Base-by-base conservation (phyloP, 2,113 vertebrate species). In the Entelurus aequoreus region DNA sequence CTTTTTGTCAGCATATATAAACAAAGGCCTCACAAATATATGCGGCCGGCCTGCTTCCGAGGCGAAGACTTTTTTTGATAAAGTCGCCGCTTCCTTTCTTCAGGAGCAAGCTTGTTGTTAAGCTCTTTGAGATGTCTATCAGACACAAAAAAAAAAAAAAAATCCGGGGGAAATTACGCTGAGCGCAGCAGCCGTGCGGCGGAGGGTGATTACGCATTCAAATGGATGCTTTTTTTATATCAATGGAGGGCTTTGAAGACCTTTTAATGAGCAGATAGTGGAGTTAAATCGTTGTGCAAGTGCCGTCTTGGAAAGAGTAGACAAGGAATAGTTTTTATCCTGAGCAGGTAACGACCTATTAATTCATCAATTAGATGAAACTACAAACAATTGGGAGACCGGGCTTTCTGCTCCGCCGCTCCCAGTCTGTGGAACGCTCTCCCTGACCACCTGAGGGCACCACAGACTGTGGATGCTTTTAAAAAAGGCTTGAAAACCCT, bases 131-230 rank as follows among this genome's bases (percentile, higher is more conserved):
- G 78, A 60, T 37, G 40, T 71, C 78, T 82, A 87, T 87, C 86
- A 80, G 75, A 11, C 4, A 12, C 12, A 6, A 78, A 79, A 80
- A 87, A 80, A 73, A 11, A 12, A 46, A 46, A 6, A 79, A 80
- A 80, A 87, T 78, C 78, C 51, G 69, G 77, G 82, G 65, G 69
- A 85, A 88, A 82, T 86, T 90, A 85, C 83, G 90, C 90, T 73
- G 1, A 91, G 91, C 90, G 73, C 91, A 90, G 91, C 89, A 91
- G 88, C 85, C 62, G 60, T 57, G 61, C 84, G 80, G 75, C 74
- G 72, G 86, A 86, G 88, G 87, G 86, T 88, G 91, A 93, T 94
- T 92, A 94, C 92, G 91, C 92, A 94, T 94, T 92, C 89, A 94
- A 93, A 95, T 89, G 89, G 91, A 87, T 87, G 92, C 91, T 91